A percentile compares a stretch with the other conserved stretches of the same genome.
phyloP scores from a whole-genome alignment of 37 sponge, comb jelly and placozoan species.

The Cladorhizidae sp. region DNA sequence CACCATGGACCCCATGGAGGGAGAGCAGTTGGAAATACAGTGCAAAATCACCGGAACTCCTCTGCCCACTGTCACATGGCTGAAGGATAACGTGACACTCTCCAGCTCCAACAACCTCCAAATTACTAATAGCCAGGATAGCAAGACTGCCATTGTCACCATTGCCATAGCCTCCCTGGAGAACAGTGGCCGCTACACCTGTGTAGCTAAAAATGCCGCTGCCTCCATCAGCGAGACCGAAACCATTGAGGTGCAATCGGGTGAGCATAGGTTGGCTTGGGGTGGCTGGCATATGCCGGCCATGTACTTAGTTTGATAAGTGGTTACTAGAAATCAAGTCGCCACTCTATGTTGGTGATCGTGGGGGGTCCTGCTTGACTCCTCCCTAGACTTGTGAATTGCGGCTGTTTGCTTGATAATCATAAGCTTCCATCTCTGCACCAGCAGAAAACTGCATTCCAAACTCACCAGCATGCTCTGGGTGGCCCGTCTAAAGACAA shows the following conservation, averaged over 20 bases:
- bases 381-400: no score
- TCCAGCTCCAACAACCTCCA: neutral
- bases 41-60: conserved; percentile 25
- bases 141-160: neutral
- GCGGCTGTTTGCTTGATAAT: no score
- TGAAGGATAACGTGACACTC: neutral
- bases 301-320: no score
- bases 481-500: no score
- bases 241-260: neutral
- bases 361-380: no score
- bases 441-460: no score
- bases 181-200: neutral
- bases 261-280: no score
- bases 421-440: no score
- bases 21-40: neutral
- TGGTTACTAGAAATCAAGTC: no score
- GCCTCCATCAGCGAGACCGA: neutral
- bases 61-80: conserved; percentile 17
- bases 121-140: neutral
- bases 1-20: neutral
- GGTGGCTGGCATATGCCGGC: no score
- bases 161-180: neutral
- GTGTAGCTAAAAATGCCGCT: neutral
- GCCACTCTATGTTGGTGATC: no score
- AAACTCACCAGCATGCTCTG: no score